These are phyloP conservation scores for Zaprionus obscuricornis DNA, from an alignment of 2,888 invertebrate species.

Conservation along the genomic window DNA sequence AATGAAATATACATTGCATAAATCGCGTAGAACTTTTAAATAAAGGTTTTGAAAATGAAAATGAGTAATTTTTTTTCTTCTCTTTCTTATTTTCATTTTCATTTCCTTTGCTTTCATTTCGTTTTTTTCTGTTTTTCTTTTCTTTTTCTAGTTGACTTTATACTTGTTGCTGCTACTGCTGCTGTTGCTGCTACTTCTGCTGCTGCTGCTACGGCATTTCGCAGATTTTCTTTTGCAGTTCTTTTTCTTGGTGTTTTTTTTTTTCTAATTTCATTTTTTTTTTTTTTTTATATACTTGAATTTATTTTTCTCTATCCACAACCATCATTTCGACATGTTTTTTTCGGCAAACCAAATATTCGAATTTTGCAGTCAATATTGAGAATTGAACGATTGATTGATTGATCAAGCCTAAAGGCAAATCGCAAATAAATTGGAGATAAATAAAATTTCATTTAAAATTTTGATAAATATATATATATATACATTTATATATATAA, in stretches of 20 bases:
- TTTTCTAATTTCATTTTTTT: conserved; percentile 16
- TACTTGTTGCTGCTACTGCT: too few relatives aligned
- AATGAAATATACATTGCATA: conserved; percentile 60
- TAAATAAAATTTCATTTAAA: conserved; percentile 18
- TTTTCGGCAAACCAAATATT: conserved; percentile 68
- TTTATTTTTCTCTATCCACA: conserved; percentile 52
- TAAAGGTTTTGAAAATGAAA: too few relatives aligned
- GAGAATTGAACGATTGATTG: conserved; percentile 10
- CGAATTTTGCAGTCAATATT: too few relatives aligned
- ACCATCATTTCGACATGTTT: conserved; percentile 54
- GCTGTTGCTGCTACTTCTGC: too few relatives aligned
- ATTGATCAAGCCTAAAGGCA: too few relatives aligned
- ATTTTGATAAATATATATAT: too few relatives aligned
- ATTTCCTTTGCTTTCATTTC: conserved; percentile 2
- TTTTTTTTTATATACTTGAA: conserved; percentile 23
- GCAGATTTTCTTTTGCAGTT: too few relatives aligned
- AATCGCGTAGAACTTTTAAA: conserved; percentile 34
- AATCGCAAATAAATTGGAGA: too few relatives aligned
- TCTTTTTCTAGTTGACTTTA: conserved; percentile 26
- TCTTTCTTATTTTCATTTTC: conserved; percentile 6
- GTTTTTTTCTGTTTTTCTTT: conserved; percentile 17
- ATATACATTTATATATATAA: too few relatives aligned
- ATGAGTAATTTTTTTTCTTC: too few relatives aligned
- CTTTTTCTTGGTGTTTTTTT: conserved; percentile 1
- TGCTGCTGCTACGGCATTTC: too few relatives aligned